Percentiles rank a stretch among this genome's conserved stretches.
phyloP scores from a whole-genome alignment of 2,113 vertebrate genomes.

The Nibea coibor region DNA sequence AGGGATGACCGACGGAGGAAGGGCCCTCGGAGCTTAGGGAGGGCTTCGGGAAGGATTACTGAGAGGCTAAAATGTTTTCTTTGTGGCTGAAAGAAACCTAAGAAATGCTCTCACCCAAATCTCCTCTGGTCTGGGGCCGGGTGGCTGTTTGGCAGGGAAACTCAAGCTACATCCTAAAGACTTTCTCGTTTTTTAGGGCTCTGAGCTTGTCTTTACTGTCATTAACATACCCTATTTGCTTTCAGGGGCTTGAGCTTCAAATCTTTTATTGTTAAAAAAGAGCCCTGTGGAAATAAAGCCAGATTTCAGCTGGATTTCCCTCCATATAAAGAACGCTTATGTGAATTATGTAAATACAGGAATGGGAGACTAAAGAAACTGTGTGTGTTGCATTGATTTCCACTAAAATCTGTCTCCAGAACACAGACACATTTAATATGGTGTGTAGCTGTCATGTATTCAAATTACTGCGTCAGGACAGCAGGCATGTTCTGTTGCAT shows the following conservation, averaged over 20 bases:
- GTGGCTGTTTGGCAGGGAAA: conserved; percentile 39
- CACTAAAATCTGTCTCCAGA: not conserved
- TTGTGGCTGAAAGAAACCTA: conserved; percentile 82
- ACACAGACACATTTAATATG: not conserved
- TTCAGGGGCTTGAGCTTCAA: conserved; percentile 1
- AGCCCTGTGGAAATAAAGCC: not conserved
- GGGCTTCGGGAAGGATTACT: conserved; percentile 80
- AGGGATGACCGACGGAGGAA: conserved; percentile 58
- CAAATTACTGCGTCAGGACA: not conserved
- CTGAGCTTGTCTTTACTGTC: conserved; percentile 17
- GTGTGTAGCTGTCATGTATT: not conserved
- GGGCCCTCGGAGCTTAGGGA: conserved; percentile 74
- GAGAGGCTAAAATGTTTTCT: conserved; percentile 85
- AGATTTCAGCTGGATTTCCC: not conserved
- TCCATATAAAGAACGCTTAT: not conserved
- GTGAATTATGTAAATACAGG: not conserved
- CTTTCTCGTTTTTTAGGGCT: conserved; percentile 20
- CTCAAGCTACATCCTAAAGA: conserved; percentile 43
- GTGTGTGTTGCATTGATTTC: not conserved
- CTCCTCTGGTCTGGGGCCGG: conserved; percentile 49
- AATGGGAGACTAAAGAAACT: not conserved
- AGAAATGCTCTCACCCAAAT: conserved; percentile 77
- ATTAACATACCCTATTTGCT: conserved; percentile 11
- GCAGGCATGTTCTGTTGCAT: not conserved
- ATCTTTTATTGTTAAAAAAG: not conserved